Conservation (phyloP, 2,888 invertebrate species). For the Diarsia brunnea region DNA sequence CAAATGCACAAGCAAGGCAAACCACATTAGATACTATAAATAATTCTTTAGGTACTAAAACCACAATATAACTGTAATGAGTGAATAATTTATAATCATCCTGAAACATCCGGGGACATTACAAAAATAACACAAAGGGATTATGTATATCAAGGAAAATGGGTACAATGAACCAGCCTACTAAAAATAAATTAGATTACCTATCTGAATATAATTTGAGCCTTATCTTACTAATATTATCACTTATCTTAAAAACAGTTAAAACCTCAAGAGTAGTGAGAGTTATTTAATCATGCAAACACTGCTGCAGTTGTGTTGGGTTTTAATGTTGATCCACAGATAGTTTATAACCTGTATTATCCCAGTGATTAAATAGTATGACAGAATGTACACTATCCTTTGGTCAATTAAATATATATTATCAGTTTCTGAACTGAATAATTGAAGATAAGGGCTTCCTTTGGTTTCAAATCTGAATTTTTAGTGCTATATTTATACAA, state of each 20-base stretch:
- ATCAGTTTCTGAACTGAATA: not conserved
- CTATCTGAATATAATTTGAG: not conserved
- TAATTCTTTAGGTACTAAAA: not conserved
- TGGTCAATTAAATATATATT: not conserved
- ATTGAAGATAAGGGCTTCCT: not conserved
- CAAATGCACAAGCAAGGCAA: not conserved
- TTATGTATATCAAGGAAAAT: slow-evolving; percentile 16
- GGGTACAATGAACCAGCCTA: not conserved
- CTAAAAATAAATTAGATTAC: not conserved
- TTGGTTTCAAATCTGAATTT: not conserved
- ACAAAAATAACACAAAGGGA: slow-evolving; percentile 31
- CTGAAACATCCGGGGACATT: not conserved
- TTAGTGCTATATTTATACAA: not conserved
- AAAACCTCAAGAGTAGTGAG: not conserved
- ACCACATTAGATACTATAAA: not conserved
- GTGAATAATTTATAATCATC: not conserved
- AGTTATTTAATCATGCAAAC: not conserved
- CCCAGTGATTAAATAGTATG: not conserved
- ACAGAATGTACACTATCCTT: not conserved
- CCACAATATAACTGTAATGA: not conserved
- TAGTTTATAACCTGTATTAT: not conserved
- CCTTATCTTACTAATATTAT: not conserved
- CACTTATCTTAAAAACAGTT: not conserved
- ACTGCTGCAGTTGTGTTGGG: not conserved
- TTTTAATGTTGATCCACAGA: not conserved